Conservation (phyloP, 1,140 invertebrate species). For the Drosophila cardini region DNA sequence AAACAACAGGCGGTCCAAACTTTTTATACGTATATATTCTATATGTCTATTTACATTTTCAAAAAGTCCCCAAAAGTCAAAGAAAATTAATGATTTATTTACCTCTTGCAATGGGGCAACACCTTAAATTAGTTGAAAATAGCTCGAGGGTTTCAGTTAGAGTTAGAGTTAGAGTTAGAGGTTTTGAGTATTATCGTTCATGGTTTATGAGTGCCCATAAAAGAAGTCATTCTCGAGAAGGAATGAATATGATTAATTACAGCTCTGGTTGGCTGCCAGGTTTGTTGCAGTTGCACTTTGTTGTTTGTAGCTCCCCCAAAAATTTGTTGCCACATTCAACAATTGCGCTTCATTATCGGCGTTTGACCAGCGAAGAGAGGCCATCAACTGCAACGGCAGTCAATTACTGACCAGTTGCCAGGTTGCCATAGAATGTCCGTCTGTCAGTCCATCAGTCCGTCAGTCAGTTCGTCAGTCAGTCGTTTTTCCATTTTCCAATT, state of each 20-base stretch:
- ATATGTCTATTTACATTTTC: slow-evolving; percentile 2
- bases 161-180: not conserved
- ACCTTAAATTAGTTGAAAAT: slow-evolving; percentile 73
- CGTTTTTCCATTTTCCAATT: slow-evolving; percentile 26
- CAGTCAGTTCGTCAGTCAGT: slow-evolving; percentile 12
- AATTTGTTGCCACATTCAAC: slow-evolving; percentile 65
- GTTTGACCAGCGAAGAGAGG: slow-evolving; percentile 58
- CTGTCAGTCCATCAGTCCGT: slow-evolving; percentile 1
- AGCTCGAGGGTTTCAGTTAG: slow-evolving; percentile 4
- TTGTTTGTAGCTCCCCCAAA: slow-evolving; percentile 36
- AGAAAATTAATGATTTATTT: slow-evolving; percentile 71
- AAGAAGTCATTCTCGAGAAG: slow-evolving; percentile 40
- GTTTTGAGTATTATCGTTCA: slow-evolving; percentile 19
- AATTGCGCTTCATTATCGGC: slow-evolving; percentile 77
- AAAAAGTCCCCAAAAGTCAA: slow-evolving; percentile 31
- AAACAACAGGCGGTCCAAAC: slow-evolving; percentile 63
- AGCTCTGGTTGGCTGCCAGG: not conserved
- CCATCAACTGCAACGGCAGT: slow-evolving; percentile 56
- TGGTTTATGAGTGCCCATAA: slow-evolving; percentile 47
- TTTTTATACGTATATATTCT: slow-evolving; percentile 4
- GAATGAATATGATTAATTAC: slow-evolving; percentile 68
- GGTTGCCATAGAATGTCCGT: slow-evolving; percentile 14
- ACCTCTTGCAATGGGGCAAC: slow-evolving; percentile 55
- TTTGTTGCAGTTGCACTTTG: slow-evolving; percentile 43
- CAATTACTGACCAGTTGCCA: slow-evolving; percentile 49